These are phyloP conservation scores for Ciconia stormi DNA, from an alignment of 2,113 vertebrate genomes.

Conservation along the genomic window DNA sequence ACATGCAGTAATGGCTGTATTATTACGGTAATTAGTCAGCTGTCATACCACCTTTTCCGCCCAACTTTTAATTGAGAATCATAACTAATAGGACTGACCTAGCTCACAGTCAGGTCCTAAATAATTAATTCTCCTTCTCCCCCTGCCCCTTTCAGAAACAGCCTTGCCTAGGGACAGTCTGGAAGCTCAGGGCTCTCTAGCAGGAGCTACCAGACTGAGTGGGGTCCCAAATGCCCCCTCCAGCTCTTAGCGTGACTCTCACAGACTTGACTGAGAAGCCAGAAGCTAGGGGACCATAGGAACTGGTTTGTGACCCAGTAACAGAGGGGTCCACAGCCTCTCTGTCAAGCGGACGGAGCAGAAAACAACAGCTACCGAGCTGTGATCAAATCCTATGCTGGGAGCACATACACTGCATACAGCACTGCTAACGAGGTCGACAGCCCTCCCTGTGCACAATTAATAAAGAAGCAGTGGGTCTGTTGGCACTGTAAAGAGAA, in stretches of 20 bases:
- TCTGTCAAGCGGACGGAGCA: background rate
- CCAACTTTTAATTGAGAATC: background rate
- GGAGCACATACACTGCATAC: background rate
- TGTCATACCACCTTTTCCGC: background rate
- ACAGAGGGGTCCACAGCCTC: background rate
- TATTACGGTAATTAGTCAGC: background rate
- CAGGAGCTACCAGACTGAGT: background rate
- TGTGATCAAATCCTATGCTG: background rate
- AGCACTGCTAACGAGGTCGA: accelerated
- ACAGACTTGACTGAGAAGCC: background rate
- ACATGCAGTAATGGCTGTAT: background rate
- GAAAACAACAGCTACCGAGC: background rate
- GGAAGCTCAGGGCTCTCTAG: background rate
- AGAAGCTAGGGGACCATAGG: background rate
- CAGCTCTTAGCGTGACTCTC: background rate
- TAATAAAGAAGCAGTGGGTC: background rate
- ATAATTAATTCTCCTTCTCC: background rate
- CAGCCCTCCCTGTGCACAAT: background rate
- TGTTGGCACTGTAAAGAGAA: background rate
- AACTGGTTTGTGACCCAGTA: background rate
- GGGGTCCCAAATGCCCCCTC: accelerated
- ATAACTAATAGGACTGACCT: background rate
- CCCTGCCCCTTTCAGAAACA: background rate
- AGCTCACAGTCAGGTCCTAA: background rate
- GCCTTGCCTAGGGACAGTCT: background rate